Conservation (phyloP, 2,797 vertebrate species). For the Amazonetta brasiliensis region DNA sequence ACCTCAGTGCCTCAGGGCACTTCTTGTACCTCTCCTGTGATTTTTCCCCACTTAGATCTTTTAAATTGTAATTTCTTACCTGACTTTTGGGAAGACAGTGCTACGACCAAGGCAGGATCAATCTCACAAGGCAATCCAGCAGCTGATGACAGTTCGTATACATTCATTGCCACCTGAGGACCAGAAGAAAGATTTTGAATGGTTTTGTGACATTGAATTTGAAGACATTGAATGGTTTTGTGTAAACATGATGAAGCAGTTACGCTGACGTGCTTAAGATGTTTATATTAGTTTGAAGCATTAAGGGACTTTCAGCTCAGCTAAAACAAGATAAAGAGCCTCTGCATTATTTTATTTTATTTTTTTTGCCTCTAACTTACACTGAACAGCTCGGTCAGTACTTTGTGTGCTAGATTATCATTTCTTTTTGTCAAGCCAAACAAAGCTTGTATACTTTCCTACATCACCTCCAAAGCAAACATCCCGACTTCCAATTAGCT, state of each 20-base stretch:
- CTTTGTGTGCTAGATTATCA: neutral
- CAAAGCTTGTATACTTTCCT: neutral
- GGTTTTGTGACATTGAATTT: no score
- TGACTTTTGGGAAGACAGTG: conserved; percentile 96
- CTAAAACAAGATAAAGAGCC: neutral
- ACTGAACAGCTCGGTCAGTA: neutral
- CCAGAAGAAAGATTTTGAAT: neutral
- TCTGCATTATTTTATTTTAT: neutral
- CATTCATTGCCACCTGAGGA: conserved; percentile 97
- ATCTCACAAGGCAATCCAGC: conserved; percentile 97
- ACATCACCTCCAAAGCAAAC: conserved; percentile 26
- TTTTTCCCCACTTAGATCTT: neutral
- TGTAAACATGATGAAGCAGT: neutral
- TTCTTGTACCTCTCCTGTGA: neutral
- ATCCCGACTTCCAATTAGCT: neutral
- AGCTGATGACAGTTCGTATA: conserved; percentile 97
- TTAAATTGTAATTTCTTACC: conserved; percentile 77
- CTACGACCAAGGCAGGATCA: conserved; percentile 96
- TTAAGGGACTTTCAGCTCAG: neutral
- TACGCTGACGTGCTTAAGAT: neutral
- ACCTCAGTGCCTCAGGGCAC: neutral
- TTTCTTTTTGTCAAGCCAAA: neutral
- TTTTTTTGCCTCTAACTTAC: neutral
- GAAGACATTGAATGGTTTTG: neutral
- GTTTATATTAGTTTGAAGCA: neutral